Base-by-base conservation (phyloP, 1,140 invertebrate species). In the Lineus longissimus region DNA sequence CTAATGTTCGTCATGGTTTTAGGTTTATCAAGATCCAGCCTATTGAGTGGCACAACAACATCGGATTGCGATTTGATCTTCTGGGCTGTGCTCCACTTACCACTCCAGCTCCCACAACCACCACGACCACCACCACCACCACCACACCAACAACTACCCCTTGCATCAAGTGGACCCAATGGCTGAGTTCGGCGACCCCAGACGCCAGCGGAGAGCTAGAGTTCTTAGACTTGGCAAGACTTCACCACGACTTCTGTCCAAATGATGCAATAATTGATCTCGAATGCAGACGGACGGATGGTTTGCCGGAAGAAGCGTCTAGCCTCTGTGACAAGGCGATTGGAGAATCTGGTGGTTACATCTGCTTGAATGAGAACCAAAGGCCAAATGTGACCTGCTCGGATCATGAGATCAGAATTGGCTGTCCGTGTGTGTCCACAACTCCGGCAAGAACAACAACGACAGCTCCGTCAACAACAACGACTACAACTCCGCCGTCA, bases 91-190 rank as follows among this genome's bases (percentile, higher is more conserved):
- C 76, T 55, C 74, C 73, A n/a, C 60, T 68, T 11, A 55, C 67
- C 7, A 64, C 65, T 2, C 71, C 71, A 17, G 23, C 47, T 2
- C 40, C 51, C 29, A 33, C 65, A 17, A 33, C 36, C 15, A 62
- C 54, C 41, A 71, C 65, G 11, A 55, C 29, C 54, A 56, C 57
- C n/a, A n/a, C n/a, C 15, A 62, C 54, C 41, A 71, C 65, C 13
- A 55, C 29, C 54, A 56, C 57, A 7, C 22, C 56, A 33, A 65
- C 57, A 9, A 29, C 63, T 36, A 1, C 43, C 22, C 63, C 68
- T 4, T 75, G 75, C 55, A 63, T 67, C 31, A 75, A 76, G 65
- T 84, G 82, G 81, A 81, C 79, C 51, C 69, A 71, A 1, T 84
- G 82, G 82, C 78, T 82, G 67, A 83, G 73, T 64, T 61, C 66